Conservation (phyloP, 2,888 invertebrate species). For the Pachliopta kotzebuea region DNA sequence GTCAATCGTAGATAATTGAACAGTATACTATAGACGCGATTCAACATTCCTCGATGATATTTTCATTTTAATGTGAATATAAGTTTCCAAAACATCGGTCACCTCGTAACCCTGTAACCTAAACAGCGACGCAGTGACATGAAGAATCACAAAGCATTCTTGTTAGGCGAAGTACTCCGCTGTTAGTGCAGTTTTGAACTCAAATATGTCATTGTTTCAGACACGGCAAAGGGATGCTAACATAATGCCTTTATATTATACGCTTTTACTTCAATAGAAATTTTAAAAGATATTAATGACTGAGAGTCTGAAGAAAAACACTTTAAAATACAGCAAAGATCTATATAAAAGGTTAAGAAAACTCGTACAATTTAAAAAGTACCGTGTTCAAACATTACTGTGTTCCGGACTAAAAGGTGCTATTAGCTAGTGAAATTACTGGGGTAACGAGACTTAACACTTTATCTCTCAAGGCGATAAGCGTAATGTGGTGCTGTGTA, state of each 20-base stretch:
- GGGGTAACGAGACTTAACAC: too few relatives aligned
- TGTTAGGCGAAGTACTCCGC: conserved; percentile 12
- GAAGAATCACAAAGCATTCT: conserved; percentile 23
- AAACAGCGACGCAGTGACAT: conserved; percentile 9
- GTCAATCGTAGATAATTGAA: not conserved
- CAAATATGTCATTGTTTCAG: conserved; percentile 25
- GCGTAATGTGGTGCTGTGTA: too few relatives aligned
- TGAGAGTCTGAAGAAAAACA: too few relatives aligned
- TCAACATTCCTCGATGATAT: not conserved
- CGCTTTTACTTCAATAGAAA: not conserved
- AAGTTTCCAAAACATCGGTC: conserved; percentile 5
- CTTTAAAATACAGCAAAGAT: too few relatives aligned
- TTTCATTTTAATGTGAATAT: not conserved
- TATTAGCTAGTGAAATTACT: too few relatives aligned
- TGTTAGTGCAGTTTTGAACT: conserved; percentile 17
- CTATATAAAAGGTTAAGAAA: too few relatives aligned
- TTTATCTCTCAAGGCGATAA: too few relatives aligned
- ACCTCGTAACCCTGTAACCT: conserved; percentile 21
- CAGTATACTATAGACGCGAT: not conserved
- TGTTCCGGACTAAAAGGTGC: too few relatives aligned
- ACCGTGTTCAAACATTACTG: too few relatives aligned
- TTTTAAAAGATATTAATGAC: not conserved
- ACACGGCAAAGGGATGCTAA: conserved; percentile 9
- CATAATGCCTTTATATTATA: conserved; percentile 4
- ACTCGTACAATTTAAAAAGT: too few relatives aligned